phyloP scores from a whole-genome alignment of 2,888 invertebrate species.

The Agonopterix arenella region DNA sequence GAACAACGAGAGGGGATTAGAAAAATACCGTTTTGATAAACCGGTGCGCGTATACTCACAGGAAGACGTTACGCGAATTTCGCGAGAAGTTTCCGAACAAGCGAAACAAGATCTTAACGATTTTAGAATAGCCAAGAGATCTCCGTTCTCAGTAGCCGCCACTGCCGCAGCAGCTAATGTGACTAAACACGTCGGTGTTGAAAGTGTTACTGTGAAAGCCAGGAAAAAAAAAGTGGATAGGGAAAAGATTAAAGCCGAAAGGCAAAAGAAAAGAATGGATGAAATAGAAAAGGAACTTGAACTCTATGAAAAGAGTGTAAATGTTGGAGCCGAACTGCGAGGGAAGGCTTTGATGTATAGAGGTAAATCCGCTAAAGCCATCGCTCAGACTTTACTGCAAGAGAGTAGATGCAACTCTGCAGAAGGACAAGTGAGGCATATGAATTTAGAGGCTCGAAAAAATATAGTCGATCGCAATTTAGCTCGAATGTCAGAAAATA shows the following conservation, averaged over 20 bases:
- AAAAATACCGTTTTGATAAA: conserved; percentile 81
- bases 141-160: conserved; percentile 79
- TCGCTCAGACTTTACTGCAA: conserved; percentile 80
- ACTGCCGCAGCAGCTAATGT: conserved; percentile 79
- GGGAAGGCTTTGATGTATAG: conserved; percentile 77
- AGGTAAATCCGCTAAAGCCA: conserved; percentile 86
- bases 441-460: conserved; percentile 39
- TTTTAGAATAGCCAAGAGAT: conserved; percentile 77
- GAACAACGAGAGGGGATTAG: conserved; percentile 82
- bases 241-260: conserved; percentile 49
- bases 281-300: conserved; percentile 55
- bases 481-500: conserved; percentile 30
- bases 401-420: conserved; percentile 77
- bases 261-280: conserved; percentile 67
- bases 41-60: conserved; percentile 80
- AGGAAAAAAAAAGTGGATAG: conserved; percentile 66
- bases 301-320: conserved; percentile 56
- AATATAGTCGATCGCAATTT: conserved; percentile 32
- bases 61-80: conserved; percentile 80
- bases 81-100: conserved; percentile 81
- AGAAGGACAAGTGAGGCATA: conserved; percentile 41
- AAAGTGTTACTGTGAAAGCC: conserved; percentile 64
- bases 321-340: conserved; percentile 69
- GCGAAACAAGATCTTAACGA: conserved; percentile 81
- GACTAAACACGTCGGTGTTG: conserved; percentile 78